Base-by-base conservation (phyloP, 2,888 invertebrate genomes). In the Drosophila parthenogenetica region DNA sequence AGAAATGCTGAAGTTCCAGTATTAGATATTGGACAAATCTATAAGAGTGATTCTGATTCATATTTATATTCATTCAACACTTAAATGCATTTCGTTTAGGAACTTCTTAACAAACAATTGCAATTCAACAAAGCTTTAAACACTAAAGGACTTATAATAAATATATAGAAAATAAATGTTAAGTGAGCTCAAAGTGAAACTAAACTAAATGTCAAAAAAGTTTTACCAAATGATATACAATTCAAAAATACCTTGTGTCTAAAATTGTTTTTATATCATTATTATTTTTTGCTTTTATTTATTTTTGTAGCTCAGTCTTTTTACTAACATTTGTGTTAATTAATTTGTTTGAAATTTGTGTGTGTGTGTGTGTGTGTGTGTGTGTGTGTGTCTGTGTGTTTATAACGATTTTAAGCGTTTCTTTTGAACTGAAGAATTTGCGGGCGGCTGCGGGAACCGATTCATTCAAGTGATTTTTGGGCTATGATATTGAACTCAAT, bases 231-330 rank as follows among this genome's bases (percentile, higher is more conserved):
- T 51, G 43, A 59, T 63, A 35, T 49, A 63, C 11, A 59, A 50
- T 63, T 51, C 29, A 57, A 55, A 50, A 43, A 61, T 68, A 73
- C 62, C 57, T 69, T 53, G 29, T 63, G 17, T 54, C 54, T 43
- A 64, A 62, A 70, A 54, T 45, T 70, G 39, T 51, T 54, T 58
- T 65, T 46, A 54, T 48, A 55, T 55, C 43, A 55, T 55, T 37
- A 22, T 45, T 43, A 32, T 22, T 45, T 61, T 49, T 43, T 49
- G 13, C 37, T 32, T 63, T 73, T 62, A 29, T 61, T 64, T 66
- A 25, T 69, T 69, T 83, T 79, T 87, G 83, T 87, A 86, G 86
- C 86, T 87, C 86, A 87, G 86, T 87, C 86, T 87, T 87, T 82
- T 86, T 86, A 87, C 86, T 87, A 87, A 87, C 83, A 79, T 81